A percentile compares a stretch with the other conserved stretches of the same genome.
Evolutionary conservation across 2,888 invertebrate species (phyloP).

Genomic region (Andrena praecox): DNA sequence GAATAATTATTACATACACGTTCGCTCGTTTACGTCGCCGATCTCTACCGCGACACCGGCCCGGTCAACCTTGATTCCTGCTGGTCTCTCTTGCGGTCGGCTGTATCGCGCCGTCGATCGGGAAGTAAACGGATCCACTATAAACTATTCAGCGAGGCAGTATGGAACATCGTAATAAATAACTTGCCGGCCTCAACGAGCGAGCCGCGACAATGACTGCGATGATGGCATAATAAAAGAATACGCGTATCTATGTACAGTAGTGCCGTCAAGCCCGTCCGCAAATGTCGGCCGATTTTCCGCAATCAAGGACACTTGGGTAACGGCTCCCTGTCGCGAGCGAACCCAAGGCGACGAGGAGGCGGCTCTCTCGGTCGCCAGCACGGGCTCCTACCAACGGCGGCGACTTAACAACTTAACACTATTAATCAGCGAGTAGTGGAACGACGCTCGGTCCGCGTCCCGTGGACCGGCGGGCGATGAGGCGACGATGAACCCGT

Average conservation of each 20-base stretch:
- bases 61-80: background rate
- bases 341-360: background rate
- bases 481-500: constrained; percentile 17
- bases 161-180: constrained; percentile 74
- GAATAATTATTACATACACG: constrained; percentile 55
- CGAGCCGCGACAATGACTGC: constrained; percentile 55
- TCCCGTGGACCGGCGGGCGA: constrained; percentile 8
- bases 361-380: background rate
- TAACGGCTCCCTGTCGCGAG: background rate
- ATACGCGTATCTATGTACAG: constrained; percentile 60
- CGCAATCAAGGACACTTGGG: constrained; percentile 57
- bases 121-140: constrained; percentile 24
- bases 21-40: constrained; percentile 42
- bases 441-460: constrained; percentile 48
- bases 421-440: constrained; percentile 65
- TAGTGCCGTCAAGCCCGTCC: constrained; percentile 4
- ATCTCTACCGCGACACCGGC: background rate
- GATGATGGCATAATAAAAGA: constrained; percentile 65
- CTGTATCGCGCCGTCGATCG: background rate
- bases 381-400: constrained; percentile 14
- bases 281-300: constrained; percentile 7
- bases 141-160: constrained; percentile 71
- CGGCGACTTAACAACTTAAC: constrained; percentile 48
- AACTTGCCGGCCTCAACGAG: constrained; percentile 52
- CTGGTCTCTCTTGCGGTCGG: background rate